Conservation (phyloP, 2,797 vertebrate genomes). For the Pseudochaenichthys georgianus region DNA sequence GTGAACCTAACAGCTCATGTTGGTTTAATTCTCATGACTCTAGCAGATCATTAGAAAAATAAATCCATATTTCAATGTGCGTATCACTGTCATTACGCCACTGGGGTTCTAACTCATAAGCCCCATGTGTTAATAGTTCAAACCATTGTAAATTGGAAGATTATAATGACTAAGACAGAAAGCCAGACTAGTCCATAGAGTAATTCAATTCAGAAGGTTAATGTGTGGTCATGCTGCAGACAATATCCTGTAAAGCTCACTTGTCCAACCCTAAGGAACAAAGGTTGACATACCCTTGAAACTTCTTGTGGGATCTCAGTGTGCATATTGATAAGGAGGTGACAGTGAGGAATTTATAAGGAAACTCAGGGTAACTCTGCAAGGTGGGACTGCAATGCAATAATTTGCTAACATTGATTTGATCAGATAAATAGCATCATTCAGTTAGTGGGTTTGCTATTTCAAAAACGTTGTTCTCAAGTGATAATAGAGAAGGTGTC, state of each 20-base stretch:
- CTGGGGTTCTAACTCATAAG: not conserved
- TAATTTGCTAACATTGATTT: conserved; percentile 1
- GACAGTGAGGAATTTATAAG: conserved; percentile 1
- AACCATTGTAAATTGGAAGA: conserved; percentile 20
- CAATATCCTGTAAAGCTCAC: conserved; percentile 27
- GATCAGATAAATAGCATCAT: conserved; percentile 6
- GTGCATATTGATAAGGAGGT: conserved; percentile 35
- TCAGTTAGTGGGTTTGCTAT: not conserved
- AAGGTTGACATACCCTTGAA: conserved; percentile 13
- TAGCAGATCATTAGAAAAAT: not conserved
- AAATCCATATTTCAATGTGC: not conserved
- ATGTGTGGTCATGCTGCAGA: conserved; percentile 37
- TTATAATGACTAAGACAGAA: conserved; percentile 16
- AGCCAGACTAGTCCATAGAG: conserved; percentile 8
- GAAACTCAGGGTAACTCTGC: not conserved
- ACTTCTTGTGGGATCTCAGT: conserved; percentile 41
- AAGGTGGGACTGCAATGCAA: not conserved
- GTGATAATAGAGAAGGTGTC: not conserved
- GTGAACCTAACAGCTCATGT: not conserved
- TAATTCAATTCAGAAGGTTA: conserved; percentile 63
- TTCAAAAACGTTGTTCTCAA: not conserved
- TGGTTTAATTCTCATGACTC: not conserved
- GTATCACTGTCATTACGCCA: not conserved
- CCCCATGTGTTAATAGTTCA: conserved; percentile 43
- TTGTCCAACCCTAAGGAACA: conserved; percentile 15